These are phyloP conservation scores for Amphipoea oculea DNA, from an alignment of 2,888 invertebrate species.

Conservation along the genomic window DNA sequence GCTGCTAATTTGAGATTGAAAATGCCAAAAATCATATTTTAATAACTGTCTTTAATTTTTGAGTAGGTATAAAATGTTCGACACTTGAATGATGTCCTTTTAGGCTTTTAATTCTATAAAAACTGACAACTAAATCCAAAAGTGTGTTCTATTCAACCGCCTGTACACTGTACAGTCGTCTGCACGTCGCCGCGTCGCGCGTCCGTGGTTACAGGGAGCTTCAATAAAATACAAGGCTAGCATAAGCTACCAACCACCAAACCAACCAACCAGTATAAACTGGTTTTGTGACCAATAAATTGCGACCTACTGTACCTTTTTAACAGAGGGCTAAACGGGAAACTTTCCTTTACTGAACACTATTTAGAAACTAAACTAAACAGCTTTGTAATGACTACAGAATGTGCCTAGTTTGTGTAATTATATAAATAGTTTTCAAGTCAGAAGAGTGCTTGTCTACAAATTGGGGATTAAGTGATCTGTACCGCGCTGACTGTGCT, in stretches of 20 bases:
- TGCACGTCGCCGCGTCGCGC: not conserved
- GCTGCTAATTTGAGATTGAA: too few species aligned
- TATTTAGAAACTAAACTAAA: slow-evolving; percentile 39
- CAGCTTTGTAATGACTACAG: slow-evolving; percentile 40
- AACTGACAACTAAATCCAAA: slow-evolving; percentile 10
- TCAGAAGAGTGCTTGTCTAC: slow-evolving; percentile 30
- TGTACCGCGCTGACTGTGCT: slow-evolving; percentile 17
- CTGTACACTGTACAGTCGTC: not conserved
- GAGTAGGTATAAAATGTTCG: too few species aligned
- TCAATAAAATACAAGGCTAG: not conserved
- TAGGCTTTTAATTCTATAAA: slow-evolving; percentile 7
- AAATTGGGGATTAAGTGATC: slow-evolving; percentile 45
- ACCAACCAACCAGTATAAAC: too few species aligned
- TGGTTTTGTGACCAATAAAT: not conserved
- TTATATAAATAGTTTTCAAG: slow-evolving; percentile 54
- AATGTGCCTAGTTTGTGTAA: slow-evolving; percentile 45
- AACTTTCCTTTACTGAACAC: slow-evolving; percentile 40
- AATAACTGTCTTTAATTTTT: too few species aligned
- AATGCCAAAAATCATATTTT: too few species aligned
- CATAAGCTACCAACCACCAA: too few species aligned
- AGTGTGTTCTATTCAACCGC: slow-evolving; percentile 15
- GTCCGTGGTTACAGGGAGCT: not conserved
- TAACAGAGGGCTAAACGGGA: slow-evolving; percentile 15
- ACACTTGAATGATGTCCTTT: not conserved
- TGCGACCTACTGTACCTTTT: not conserved